Evolutionary conservation across 2,113 vertebrate species (phyloP), one percentile per base, ranked within the genome.

Genomic region (Tachysurus fulvidraco): DNA sequence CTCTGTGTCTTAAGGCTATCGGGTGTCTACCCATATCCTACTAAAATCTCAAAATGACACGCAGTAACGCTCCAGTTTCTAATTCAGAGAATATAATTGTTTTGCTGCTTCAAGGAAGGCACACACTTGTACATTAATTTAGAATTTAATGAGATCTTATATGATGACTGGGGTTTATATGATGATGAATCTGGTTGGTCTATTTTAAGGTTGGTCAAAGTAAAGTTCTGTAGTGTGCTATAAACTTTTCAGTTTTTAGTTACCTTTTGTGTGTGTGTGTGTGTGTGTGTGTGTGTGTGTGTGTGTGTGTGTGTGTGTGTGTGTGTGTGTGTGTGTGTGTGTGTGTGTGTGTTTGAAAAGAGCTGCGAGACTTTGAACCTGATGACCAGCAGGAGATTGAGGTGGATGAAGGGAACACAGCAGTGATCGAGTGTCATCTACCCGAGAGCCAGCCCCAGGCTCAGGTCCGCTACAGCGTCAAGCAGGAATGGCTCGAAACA

Each of bases 401-500:
- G 92, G 98, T 99, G 11, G 98, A 99, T 1, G 98, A 99, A 92
- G 98, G 98, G 78, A 99, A 99, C 95, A 99, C 98, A 0, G 98
- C 98, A 0, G 97, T 99, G 87, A 99, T 99, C 0, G 97, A 97
- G 82, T 99, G 98, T 0, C 97, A 99, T 92, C 95, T 99, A 83
- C 98, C 98, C 0, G 98, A 99, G 92, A 99, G 98, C 91, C 98
- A 98, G 83, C 98, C 98, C 14, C 98, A 98, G 93, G 98, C 98
- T 86, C 97, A 97, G 94, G 98, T 98, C 90, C 97, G 98, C 90
- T 99, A 99, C 94, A 99, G 98, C 0, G 97, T 99, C 94, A 99
- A 98, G 83, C 98, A 99, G 88, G 97, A 99, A 90, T 99, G 98
- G 98, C 95, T 99, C 73, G 97, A 98, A 91, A 95, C 96, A 1